Conservation (phyloP, 2,113 vertebrate species). For the Mustela nigripes region DNA sequence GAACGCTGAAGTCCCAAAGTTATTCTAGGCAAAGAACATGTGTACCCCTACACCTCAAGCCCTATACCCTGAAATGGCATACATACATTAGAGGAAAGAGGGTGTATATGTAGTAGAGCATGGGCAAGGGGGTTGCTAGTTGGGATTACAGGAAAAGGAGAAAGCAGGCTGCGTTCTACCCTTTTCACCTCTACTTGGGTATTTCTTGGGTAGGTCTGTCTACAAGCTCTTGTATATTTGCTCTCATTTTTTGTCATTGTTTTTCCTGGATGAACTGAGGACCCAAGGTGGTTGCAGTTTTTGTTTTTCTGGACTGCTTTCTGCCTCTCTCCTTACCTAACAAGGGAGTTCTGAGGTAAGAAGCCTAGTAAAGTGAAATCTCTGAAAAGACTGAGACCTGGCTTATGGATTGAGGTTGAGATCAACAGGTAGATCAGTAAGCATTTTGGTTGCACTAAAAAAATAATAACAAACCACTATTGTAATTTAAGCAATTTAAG, state of each 20-base stretch:
- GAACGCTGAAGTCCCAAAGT: no score
- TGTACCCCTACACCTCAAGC: neutral
- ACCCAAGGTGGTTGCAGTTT: neutral
- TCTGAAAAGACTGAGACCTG: neutral
- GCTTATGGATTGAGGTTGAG: neutral
- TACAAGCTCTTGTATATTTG: neutral
- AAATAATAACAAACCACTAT: neutral
- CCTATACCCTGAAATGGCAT: neutral
- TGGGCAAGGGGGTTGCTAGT: neutral
- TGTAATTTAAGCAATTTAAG: neutral
- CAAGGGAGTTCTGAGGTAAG: neutral
- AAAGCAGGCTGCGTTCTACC: neutral
- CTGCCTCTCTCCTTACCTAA: neutral
- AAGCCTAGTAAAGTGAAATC: neutral
- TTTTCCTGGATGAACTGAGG: neutral
- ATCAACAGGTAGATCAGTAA: neutral
- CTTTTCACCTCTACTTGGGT: neutral
- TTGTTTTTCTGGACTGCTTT: neutral
- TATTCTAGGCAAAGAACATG: neutral
- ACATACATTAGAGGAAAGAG: neutral
- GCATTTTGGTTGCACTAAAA: neutral
- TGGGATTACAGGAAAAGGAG: neutral
- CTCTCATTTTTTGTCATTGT: neutral
- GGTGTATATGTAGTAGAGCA: neutral
- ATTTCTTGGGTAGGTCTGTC: neutral